Conservation (phyloP, 2,797 vertebrate species). For the Chloroceryle amazona region DNA sequence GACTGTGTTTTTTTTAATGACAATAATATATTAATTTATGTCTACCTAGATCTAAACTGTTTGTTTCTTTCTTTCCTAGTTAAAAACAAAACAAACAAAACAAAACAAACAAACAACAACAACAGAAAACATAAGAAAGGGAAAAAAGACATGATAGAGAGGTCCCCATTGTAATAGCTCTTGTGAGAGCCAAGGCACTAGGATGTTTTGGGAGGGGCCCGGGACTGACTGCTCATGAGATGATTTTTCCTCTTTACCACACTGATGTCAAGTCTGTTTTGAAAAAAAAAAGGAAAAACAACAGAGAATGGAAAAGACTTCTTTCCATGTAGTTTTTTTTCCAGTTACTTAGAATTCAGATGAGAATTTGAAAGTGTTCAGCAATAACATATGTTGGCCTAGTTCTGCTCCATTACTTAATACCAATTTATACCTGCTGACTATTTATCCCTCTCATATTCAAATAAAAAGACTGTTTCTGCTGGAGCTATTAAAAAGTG, state of each 20-base stretch:
- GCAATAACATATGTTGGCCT: background rate
- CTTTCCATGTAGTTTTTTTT: background rate
- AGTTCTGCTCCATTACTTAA: background rate
- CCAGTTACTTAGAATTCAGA: background rate
- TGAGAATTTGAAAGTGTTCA: background rate
- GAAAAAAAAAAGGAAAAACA: background rate
- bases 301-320: background rate
- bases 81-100: background rate
- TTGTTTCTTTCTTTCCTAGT: background rate
- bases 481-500: background rate
- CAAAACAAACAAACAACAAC: no score
- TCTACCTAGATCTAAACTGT: background rate
- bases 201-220: background rate
- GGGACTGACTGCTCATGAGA: background rate
- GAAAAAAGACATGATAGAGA: rapidly evolving
- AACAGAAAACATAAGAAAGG: no score
- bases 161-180: background rate
- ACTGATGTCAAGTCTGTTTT: background rate
- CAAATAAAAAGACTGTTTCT: background rate
- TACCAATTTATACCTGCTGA: background rate
- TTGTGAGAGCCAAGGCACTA: background rate
- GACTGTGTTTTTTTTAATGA: background rate
- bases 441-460: background rate
- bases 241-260: background rate
- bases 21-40: background rate